These are phyloP conservation scores for Schizopygopsis malacanthus DNA, from an alignment of 2,797 vertebrate species.

Conservation along the genomic window DNA sequence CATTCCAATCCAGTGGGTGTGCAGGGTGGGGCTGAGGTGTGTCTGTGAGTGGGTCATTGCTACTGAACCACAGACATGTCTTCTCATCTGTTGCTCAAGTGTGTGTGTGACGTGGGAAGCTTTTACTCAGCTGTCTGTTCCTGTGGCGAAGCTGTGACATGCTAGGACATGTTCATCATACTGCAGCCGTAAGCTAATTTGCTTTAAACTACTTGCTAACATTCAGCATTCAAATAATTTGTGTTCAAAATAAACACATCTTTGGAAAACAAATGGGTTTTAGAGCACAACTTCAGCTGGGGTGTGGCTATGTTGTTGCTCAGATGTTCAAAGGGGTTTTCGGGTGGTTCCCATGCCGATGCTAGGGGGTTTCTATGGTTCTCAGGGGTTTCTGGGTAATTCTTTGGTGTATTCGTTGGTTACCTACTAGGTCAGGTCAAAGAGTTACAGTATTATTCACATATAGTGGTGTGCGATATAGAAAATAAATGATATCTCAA, in stretches of 20 bases:
- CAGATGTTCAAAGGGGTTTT: background rate
- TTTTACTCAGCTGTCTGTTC: conserved; percentile 38
- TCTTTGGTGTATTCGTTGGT: background rate
- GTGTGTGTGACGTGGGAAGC: background rate
- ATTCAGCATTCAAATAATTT: background rate
- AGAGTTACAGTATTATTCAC: too few relatives aligned
- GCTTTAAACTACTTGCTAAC: background rate
- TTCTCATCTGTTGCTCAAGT: background rate
- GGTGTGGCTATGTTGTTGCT: background rate
- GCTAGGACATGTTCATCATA: conserved; percentile 2
- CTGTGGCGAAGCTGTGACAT: background rate
- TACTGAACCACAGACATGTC: conserved; percentile 24
- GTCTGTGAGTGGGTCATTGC: conserved; percentile 29
- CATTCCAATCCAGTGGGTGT: conserved; percentile 26
- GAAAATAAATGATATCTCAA: too few relatives aligned
- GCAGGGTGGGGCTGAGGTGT: conserved; percentile 32
- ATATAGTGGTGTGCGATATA: too few relatives aligned
- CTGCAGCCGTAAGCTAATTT: background rate
- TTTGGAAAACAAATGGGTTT: background rate
- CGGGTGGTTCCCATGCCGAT: background rate
- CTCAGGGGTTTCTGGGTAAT: background rate
- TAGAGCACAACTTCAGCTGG: background rate
- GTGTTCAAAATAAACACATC: background rate
- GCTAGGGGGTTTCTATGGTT: background rate
- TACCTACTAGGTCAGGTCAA: background rate